These are phyloP conservation scores for Danio kyathit DNA, from an alignment of 2,797 vertebrate species.

Conservation along the genomic window DNA sequence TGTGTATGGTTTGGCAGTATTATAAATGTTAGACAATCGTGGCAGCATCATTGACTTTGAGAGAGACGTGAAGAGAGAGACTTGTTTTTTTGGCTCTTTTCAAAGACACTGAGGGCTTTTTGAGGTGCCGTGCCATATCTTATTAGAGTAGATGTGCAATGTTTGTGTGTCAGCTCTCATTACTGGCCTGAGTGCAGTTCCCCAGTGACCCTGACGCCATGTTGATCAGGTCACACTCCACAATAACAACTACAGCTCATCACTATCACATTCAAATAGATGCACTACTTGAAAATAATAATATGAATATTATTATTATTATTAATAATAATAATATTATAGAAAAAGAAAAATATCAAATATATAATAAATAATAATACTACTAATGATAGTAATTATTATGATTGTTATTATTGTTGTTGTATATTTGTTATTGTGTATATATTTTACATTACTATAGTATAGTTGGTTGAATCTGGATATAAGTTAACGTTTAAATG, in stretches of 20 bases:
- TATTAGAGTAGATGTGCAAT: conserved; percentile 42
- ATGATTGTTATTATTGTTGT: no score
- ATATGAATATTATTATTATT: neutral
- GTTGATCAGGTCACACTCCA: conserved; percentile 82
- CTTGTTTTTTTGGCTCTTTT: conserved; percentile 29
- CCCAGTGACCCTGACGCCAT: conserved; percentile 79
- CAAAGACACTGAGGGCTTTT: conserved; percentile 41
- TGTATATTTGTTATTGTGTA: no score
- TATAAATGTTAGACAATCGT: neutral
- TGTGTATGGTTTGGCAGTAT: conserved; percentile 1
- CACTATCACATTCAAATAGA: conserved; percentile 84
- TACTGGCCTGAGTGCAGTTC: conserved; percentile 79
- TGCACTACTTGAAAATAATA: conserved; percentile 27
- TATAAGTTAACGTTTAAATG: no score
- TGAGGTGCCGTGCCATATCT: conserved; percentile 24
- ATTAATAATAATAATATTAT: neutral
- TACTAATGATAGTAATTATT: neutral
- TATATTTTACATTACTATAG: no score
- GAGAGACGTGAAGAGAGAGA: conserved; percentile 10
- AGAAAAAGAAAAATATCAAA: neutral
- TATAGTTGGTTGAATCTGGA: no score
- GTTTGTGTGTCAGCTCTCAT: conserved; percentile 79
- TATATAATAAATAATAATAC: neutral
- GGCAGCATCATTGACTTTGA: conserved; percentile 13
- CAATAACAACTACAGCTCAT: conserved; percentile 71